Percentiles rank a stretch among this genome's conserved stretches.
Evolutionary conservation across 2,797 vertebrate species (phyloP).

Genomic region (Chelmon rostratus): DNA sequence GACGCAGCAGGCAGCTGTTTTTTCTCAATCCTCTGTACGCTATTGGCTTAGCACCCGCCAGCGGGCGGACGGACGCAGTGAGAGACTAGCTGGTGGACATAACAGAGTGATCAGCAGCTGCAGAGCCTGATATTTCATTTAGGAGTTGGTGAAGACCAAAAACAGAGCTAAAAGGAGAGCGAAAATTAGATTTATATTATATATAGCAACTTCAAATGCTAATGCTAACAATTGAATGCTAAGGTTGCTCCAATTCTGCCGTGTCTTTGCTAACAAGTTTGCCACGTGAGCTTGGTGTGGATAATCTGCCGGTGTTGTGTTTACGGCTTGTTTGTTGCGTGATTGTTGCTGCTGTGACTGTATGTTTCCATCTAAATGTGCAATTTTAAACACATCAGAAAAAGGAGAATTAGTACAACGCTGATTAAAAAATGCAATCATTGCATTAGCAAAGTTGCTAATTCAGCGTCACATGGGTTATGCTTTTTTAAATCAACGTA

Average conservation of each 20-base stretch:
- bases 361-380: neutral
- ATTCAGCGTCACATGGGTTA: neutral
- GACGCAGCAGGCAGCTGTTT: neutral
- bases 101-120: neutral
- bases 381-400: neutral
- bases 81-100: neutral
- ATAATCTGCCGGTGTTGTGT: neutral
- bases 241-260: neutral
- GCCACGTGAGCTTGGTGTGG: neutral
- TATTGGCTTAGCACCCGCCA: neutral
- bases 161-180: neutral
- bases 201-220: no score
- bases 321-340: neutral
- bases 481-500: neutral
- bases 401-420: no score
- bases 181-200: neutral
- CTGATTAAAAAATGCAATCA: neutral
- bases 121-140: neutral
- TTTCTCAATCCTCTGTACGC: neutral
- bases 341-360: neutral
- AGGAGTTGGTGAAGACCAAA: conserved; percentile 5
- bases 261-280: neutral
- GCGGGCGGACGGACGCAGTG: neutral
- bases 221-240: no score
- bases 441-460: neutral